A percentile compares a stretch with the other conserved stretches of the same genome.
phyloP scores from a whole-genome alignment of 2,888 invertebrate species.

The Vannuccia rotundouncinata region DNA sequence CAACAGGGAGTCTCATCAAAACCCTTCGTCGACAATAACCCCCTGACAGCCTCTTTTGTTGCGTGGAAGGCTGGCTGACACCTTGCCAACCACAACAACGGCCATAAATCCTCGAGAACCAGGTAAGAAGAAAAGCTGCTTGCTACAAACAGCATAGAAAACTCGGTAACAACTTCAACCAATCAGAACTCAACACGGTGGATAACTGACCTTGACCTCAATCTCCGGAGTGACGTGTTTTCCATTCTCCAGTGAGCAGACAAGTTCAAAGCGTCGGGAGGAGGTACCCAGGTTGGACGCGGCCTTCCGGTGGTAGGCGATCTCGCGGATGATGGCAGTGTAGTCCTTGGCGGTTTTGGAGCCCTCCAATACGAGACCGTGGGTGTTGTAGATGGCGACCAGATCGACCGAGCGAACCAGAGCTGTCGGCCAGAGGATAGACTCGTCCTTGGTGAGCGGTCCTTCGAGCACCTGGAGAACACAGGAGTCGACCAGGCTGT shows the following conservation, averaged over 20 bases:
- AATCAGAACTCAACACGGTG: no score
- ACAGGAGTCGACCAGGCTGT: background rate
- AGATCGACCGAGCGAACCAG: background rate
- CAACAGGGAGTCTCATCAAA: no score
- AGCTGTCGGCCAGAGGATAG: background rate
- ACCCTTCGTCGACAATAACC: no score
- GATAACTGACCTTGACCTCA: background rate
- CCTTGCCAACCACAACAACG: no score
- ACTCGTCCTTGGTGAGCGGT: background rate
- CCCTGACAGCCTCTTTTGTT: no score
- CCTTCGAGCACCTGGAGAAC: background rate
- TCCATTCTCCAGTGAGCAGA: background rate
- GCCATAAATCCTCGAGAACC: no score
- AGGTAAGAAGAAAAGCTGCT: no score
- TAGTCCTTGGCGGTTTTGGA: background rate
- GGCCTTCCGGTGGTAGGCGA: background rate
- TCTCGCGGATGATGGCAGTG: background rate
- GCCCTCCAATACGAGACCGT: background rate
- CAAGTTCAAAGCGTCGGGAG: background rate
- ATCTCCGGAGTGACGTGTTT: background rate
- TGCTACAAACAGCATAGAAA: no score
- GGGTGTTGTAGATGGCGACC: conserved; percentile 3
- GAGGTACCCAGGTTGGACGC: background rate
- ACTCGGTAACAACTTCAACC: no score
- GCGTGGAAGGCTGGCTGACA: no score